phyloP scores from a whole-genome alignment of 2,113 vertebrate genomes.

The Enhydra lutris region DNA sequence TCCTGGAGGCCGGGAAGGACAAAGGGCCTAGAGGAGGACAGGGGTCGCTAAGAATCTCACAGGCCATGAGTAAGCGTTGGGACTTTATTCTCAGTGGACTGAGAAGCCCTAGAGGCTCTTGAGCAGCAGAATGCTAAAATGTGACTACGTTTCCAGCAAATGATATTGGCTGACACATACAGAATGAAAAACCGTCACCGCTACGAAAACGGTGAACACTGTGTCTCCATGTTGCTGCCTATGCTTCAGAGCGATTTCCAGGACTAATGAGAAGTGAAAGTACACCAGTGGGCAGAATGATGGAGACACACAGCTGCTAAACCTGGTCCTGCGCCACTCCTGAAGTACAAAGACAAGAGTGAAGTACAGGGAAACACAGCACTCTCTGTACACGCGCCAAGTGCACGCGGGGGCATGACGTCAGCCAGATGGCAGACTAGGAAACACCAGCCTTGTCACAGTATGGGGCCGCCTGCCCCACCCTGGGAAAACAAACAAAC shows the following conservation, averaged over 20 bases:
- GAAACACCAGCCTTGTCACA: background rate
- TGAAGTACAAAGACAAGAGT: background rate
- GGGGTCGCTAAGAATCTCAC: background rate
- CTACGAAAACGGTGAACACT: background rate
- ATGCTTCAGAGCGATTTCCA: background rate
- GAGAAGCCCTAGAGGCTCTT: background rate
- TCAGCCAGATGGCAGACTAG: background rate
- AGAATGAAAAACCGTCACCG: background rate
- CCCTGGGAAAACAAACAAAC: background rate
- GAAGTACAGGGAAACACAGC: background rate
- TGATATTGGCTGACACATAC: background rate
- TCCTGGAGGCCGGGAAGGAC: no score
- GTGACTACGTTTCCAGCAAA: background rate
- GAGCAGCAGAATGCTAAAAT: background rate
- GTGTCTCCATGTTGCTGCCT: background rate
- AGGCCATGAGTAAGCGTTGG: background rate
- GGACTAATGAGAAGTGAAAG: background rate
- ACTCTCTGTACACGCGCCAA: background rate
- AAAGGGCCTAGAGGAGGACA: background rate
- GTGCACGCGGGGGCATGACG: background rate
- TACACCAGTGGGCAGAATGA: background rate
- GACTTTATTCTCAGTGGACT: background rate
- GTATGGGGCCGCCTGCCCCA: background rate
- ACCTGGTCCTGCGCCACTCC: background rate
- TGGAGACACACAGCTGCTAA: background rate